These are phyloP conservation scores for Odontamblyopus lacepedii DNA, from an alignment of 2,797 vertebrate species.

Conservation along the genomic window DNA sequence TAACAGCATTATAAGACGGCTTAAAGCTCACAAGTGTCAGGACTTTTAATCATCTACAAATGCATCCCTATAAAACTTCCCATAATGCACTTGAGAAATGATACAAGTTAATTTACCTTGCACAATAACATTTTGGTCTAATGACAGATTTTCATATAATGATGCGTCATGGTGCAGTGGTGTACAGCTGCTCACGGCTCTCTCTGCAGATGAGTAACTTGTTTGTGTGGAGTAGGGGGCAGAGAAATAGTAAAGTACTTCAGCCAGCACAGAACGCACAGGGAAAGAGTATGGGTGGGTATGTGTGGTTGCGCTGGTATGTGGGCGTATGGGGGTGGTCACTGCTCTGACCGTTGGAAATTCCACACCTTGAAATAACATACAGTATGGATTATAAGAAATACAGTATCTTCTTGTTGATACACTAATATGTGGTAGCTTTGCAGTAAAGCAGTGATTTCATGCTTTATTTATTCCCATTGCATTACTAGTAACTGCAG, in stretches of 20 bases:
- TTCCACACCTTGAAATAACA: constrained; percentile 75
- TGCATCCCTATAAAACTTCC: no score
- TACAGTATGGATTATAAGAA: constrained; percentile 50
- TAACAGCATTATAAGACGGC: no score
- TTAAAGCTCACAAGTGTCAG: no score
- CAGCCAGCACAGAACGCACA: constrained; percentile 42
- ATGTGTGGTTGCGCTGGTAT: constrained; percentile 66
- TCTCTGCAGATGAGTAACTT: constrained; percentile 56
- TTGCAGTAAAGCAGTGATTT: neutral
- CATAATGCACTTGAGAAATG: neutral
- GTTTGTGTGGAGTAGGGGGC: constrained; percentile 49
- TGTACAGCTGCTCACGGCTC: constrained; percentile 27
- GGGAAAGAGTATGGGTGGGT: constrained; percentile 43
- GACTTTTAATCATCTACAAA: no score
- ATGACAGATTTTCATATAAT: constrained; percentile 2
- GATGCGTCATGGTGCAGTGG: constrained; percentile 26
- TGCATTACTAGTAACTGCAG: neutral
- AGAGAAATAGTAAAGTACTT: constrained; percentile 41
- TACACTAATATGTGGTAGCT: neutral
- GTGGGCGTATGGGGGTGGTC: constrained; percentile 50
- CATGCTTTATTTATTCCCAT: neutral
- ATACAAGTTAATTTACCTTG: neutral
- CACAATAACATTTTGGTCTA: neutral
- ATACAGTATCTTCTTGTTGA: constrained; percentile 29
- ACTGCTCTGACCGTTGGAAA: constrained; percentile 68